Evolutionary conservation across 1,140 invertebrate species (phyloP).

Genomic region (Temnothorax curvispinosus): DNA sequence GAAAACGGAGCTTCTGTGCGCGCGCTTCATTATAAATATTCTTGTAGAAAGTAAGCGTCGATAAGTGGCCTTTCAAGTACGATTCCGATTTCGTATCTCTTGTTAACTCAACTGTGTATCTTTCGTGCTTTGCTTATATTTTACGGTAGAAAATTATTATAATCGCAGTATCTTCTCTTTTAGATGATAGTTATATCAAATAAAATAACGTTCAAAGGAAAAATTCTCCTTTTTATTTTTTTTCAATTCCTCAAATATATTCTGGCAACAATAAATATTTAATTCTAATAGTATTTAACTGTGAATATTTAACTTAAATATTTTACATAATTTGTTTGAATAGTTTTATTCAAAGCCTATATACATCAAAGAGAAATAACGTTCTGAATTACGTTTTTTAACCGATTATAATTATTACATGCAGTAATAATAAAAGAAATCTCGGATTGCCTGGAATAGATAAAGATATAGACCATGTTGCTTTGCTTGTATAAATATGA

Average conservation of each 20-base stretch:
- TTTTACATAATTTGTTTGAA: not conserved
- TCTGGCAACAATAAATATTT: not conserved
- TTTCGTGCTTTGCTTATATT: constrained; percentile 26
- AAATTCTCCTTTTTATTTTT: not conserved
- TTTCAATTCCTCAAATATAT: not conserved
- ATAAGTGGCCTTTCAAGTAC: constrained; percentile 66
- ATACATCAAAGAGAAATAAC: not conserved
- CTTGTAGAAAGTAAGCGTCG: constrained; percentile 69
- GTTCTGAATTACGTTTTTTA: not conserved
- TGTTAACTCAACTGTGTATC: constrained; percentile 57
- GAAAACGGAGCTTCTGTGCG: constrained; percentile 50
- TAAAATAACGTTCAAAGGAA: not conserved
- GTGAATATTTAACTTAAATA: not conserved
- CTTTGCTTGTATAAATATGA: constrained; percentile 9
- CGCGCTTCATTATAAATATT: constrained; percentile 56
- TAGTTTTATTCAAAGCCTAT: not conserved
- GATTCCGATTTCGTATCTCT: constrained; percentile 56
- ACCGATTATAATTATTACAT: not conserved
- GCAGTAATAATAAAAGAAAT: not conserved
- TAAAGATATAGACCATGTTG: constrained; percentile 11
- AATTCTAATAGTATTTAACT: no score
- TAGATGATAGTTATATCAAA: not conserved
- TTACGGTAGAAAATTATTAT: constrained; percentile 28
- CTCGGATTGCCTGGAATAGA: constrained; percentile 3
- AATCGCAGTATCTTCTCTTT: constrained; percentile 4